Base-by-base conservation (phyloP, 2,797 vertebrate species). In the Oryzias dopingdopingensis region DNA sequence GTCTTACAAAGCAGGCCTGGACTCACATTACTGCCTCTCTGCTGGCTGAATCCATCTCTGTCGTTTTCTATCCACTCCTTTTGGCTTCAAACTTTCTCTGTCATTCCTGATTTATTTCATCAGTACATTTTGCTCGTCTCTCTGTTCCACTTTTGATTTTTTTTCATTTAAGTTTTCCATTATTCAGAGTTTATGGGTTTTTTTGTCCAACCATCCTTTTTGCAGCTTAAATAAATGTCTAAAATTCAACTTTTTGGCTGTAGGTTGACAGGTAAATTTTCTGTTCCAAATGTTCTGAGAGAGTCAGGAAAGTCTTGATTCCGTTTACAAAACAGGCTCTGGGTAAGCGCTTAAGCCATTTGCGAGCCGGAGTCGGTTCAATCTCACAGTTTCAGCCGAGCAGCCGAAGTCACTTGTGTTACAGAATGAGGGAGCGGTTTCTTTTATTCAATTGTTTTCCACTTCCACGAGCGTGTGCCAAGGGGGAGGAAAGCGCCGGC, bases 381-480 rank as follows among this genome's bases (percentile, higher is more conserved):
- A 76, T 84, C 82, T 89, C 82, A 70, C 62, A 69, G 82, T 81
- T 80, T 77, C 70, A 64, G 74, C 80, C 67, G 76, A 81, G 81
- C 80, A 81, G 85, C 70, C 66, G 47, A 77, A 87, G 86, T 90
- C 87, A 83, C 86, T 88, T 76, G 82, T 76, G 84, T 57, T 83
- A 82, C 77, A 79, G 80, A 86, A 70, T 61, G 80, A 86, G 84
- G 79, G 87, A 87, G 86, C 80, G 68, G 80, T 85, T 86, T 87
- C 85, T 89, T 89, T 92, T 88, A 89, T 88, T 90, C 88, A 90
- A 90, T 89, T 90, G 87, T 90, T 92, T 92, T 89, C 83, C 88
- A 89, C 83, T 86, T 90, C 87, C 87, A 81, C 84, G 56, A 89
- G 88, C 81, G 87, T 80, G 86, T 88, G 88, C 84, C 91, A 89